phyloP scores from a whole-genome alignment of 37 sponge, comb jelly and placozoan genomes.

The Bolinopsis microptera region DNA sequence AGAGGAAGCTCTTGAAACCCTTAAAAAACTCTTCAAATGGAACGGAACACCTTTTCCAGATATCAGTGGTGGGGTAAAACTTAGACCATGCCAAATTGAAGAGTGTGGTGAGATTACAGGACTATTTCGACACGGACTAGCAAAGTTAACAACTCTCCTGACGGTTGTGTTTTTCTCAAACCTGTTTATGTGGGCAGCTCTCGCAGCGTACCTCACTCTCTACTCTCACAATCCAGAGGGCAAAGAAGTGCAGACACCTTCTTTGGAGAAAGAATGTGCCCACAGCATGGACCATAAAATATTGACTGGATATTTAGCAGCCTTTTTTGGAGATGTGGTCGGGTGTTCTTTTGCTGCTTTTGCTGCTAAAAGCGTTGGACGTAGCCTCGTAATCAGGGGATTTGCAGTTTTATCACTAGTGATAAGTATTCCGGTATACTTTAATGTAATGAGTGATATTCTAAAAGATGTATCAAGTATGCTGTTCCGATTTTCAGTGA shows the following conservation, averaged over 20 bases:
- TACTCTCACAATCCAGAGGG: not conserved
- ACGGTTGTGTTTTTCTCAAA: not conserved
- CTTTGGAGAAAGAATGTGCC: not conserved
- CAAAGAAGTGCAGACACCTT: not conserved
- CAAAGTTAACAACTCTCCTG: not conserved
- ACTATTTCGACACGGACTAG: not conserved
- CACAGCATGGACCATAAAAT: not conserved
- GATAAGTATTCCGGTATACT: not conserved
- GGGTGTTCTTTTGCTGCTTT: not conserved
- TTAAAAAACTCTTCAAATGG: not conserved
- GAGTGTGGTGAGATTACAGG: not conserved
- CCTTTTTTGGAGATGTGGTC: not conserved
- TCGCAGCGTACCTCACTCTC: not conserved
- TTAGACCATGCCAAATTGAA: not conserved
- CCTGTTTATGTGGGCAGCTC: not conserved
- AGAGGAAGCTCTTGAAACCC: not conserved
- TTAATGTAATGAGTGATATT: not conserved
- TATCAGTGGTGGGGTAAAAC: not conserved
- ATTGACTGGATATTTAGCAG: not conserved
- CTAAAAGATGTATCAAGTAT: not conserved
- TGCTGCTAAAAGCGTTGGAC: not conserved
- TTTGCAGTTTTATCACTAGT: not conserved
- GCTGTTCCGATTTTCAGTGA: not conserved
- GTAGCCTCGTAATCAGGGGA: not conserved
- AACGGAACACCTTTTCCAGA: not conserved